phyloP scores from a whole-genome alignment of 1,140 invertebrate genomes.

The Philotrypesis tridentata region DNA sequence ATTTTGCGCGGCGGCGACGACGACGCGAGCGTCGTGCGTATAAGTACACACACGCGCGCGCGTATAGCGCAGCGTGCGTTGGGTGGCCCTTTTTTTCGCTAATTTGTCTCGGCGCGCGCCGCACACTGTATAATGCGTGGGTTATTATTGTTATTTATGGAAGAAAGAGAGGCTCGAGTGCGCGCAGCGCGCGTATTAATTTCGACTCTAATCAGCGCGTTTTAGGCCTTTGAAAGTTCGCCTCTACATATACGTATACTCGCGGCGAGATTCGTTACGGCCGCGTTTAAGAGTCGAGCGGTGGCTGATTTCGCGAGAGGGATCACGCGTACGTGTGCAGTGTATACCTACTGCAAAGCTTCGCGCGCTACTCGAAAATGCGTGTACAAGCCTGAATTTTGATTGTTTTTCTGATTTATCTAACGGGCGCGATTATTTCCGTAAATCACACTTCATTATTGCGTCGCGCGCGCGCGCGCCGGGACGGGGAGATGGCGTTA shows the following conservation, averaged over 20 bases:
- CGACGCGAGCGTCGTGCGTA: too few species aligned
- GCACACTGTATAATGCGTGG: background rate
- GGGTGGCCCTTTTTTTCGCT: background rate
- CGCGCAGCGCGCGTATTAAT: background rate
- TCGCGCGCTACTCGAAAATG: slow-evolving; percentile 13
- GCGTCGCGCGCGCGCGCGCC: too few species aligned
- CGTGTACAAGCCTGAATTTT: background rate
- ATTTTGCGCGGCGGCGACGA: too few species aligned
- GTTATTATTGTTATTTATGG: background rate
- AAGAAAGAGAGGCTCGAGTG: background rate
- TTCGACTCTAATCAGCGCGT: background rate
- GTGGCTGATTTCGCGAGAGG: too few species aligned
- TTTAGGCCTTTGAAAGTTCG: background rate
- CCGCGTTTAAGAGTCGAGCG: background rate
- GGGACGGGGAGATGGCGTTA: too few species aligned
- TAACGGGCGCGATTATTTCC: background rate
- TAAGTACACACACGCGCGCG: too few species aligned
- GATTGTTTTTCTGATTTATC: background rate
- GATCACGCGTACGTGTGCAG: too few species aligned
- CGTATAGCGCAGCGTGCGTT: background rate
- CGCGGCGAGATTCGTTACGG: slow-evolving; percentile 11
- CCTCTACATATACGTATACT: background rate
- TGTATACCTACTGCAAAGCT: too few species aligned
- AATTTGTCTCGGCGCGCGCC: too few species aligned
- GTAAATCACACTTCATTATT: background rate